These are phyloP conservation scores for Aphelocoma californica DNA, from an alignment of 2,797 vertebrate species.

Conservation along the genomic window DNA sequence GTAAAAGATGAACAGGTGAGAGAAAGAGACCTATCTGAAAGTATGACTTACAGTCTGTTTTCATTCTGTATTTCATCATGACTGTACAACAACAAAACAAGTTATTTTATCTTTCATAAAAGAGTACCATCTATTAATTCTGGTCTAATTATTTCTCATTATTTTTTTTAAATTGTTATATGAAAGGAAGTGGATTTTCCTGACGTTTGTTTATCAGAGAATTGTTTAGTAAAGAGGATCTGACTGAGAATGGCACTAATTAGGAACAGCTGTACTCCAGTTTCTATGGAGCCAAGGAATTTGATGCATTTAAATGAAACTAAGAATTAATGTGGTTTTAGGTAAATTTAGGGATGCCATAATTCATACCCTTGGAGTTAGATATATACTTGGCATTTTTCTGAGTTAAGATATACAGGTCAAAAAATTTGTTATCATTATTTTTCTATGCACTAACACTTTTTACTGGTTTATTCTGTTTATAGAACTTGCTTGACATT, in stretches of 20 bases:
- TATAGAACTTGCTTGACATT: not conserved
- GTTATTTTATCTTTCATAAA: not conserved
- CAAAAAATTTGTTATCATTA: not conserved
- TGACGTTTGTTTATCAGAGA: not conserved
- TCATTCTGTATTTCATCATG: not conserved
- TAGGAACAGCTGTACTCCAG: not conserved
- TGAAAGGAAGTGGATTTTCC: not conserved
- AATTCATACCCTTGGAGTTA: not conserved
- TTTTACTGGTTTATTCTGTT: slow-evolving; percentile 1
- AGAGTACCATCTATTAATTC: not conserved
- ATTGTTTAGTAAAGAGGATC: not conserved
- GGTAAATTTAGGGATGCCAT: not conserved
- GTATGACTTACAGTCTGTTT: not conserved
- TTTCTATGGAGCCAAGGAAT: not conserved
- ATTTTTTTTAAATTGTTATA: rapidly evolving
- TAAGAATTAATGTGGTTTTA: not conserved
- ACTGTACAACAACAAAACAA: not conserved
- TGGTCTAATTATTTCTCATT: not conserved
- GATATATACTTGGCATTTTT: not conserved
- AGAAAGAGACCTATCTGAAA: not conserved
- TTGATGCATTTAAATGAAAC: not conserved
- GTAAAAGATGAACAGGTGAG: not conserved
- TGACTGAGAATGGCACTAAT: not conserved
- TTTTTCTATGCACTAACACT: not conserved
- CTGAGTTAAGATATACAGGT: not conserved